phyloP scores from a whole-genome alignment of 2,113 vertebrate species.

The Chlamydotis undulata region DNA sequence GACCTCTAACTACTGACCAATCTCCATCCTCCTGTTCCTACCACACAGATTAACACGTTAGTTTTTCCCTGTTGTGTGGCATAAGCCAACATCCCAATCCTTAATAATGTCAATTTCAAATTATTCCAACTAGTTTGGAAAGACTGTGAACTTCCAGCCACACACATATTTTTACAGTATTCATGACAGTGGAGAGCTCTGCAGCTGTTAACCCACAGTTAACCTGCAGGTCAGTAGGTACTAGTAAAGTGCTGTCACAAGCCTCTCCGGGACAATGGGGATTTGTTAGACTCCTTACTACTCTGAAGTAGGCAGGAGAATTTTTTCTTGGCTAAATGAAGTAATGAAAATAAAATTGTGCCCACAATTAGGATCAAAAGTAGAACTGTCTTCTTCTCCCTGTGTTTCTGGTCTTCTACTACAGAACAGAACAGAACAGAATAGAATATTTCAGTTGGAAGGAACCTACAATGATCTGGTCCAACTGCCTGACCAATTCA shows the following conservation, averaged over 20 bases:
- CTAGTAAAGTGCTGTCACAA: not conserved
- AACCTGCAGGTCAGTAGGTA: not conserved
- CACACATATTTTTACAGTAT: rapidly evolving
- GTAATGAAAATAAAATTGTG: not conserved
- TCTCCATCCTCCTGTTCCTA: not conserved
- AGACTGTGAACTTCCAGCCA: not conserved
- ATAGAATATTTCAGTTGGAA: not conserved
- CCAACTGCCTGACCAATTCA: not conserved
- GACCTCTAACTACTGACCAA: not conserved
- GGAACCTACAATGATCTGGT: not conserved
- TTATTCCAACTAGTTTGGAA: not conserved
- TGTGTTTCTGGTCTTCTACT: not conserved
- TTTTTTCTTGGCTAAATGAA: not conserved
- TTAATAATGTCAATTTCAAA: not conserved
- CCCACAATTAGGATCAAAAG: not conserved
- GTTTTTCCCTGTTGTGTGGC: not conserved
- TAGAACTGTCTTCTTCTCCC: not conserved
- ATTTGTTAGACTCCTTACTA: not conserved
- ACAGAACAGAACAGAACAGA: not conserved
- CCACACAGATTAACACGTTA: rapidly evolving
- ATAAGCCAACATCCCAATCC: not conserved
- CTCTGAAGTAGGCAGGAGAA: not conserved
- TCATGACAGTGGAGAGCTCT: not conserved
- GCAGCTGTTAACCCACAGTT: not conserved
- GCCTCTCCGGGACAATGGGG: no score